These are phyloP conservation scores for Panopea generosa DNA, from an alignment of 2,888 invertebrate genomes.

Conservation along the genomic window DNA sequence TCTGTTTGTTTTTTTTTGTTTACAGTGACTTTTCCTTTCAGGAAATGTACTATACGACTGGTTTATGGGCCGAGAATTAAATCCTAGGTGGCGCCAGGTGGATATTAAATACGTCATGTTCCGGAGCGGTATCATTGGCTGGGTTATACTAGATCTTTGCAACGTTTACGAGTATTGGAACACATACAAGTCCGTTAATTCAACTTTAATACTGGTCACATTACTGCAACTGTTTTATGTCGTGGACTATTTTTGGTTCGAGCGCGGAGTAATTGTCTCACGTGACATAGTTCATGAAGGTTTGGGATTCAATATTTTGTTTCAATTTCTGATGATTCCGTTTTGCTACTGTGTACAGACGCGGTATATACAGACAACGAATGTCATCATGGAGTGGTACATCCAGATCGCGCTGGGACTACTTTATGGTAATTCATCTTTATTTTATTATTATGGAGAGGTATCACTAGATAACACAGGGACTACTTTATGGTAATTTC, in stretches of 20 bases:
- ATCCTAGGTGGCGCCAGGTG: conserved; percentile 52
- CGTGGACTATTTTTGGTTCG: conserved; percentile 63
- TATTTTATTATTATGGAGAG: too few relatives aligned
- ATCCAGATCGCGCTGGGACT: too few relatives aligned
- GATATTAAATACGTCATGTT: conserved; percentile 65
- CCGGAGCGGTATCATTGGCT: conserved; percentile 61
- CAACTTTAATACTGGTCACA: conserved; percentile 32
- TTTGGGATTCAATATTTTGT: conserved; percentile 57
- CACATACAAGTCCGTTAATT: conserved; percentile 1
- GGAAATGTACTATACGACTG: conserved; percentile 61
- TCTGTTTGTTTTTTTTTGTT: too few relatives aligned
- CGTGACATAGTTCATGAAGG: conserved; percentile 65
- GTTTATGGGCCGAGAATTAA: conserved; percentile 62
- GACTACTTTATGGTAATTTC: too few relatives aligned
- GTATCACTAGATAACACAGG: too few relatives aligned
- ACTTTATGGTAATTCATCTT: too few relatives aligned
- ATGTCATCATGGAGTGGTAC: too few relatives aligned
- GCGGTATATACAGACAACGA: conserved; percentile 47
- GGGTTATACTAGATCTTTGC: conserved; percentile 59
- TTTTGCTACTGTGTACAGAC: conserved; percentile 64
- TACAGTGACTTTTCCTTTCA: too few relatives aligned
- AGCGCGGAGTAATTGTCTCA: conserved; percentile 58
- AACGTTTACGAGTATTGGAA: conserved; percentile 41
- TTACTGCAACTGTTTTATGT: conserved; percentile 57
- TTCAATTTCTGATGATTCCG: conserved; percentile 66